Percentiles rank a stretch among this genome's conserved stretches.
Conservation (phyloP, 2,888 invertebrate species). For the Hypolimnas misippus region DNA sequence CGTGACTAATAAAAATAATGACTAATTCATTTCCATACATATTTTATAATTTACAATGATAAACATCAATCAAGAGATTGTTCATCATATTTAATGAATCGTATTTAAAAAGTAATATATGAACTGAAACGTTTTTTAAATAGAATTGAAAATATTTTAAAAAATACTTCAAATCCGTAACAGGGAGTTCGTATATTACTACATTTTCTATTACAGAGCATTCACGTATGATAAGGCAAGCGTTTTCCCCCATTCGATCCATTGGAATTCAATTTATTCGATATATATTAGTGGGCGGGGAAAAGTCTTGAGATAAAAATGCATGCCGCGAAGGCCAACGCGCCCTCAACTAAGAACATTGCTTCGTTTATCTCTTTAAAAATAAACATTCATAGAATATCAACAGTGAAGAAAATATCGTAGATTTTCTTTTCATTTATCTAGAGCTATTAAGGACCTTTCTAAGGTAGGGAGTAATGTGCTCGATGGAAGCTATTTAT, state of each 20-base stretch:
- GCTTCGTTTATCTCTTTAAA: neutral
- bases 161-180: neutral
- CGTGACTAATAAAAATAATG: too few species aligned
- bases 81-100: too few species aligned
- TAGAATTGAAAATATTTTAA: neutral
- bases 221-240: constrained; percentile 53
- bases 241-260: constrained; percentile 49
- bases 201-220: constrained; percentile 42
- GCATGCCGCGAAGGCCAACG: constrained; percentile 7
- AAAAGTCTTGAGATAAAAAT: constrained; percentile 23
- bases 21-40: too few species aligned
- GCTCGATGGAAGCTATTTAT: too few species aligned
- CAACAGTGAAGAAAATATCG: neutral
- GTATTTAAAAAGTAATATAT: too few species aligned
- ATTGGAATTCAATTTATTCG: constrained; percentile 65
- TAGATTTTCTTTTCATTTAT: neutral
- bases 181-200: neutral
- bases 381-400: neutral
- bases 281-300: constrained; percentile 46
- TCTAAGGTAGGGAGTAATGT: too few species aligned
- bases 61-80: too few species aligned
- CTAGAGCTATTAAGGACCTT: too few species aligned
- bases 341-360: neutral
- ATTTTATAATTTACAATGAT: too few species aligned
- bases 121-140: too few species aligned